Evolutionary conservation across 2,797 vertebrate species (phyloP).

Genomic region (Epinephelus awoara): DNA sequence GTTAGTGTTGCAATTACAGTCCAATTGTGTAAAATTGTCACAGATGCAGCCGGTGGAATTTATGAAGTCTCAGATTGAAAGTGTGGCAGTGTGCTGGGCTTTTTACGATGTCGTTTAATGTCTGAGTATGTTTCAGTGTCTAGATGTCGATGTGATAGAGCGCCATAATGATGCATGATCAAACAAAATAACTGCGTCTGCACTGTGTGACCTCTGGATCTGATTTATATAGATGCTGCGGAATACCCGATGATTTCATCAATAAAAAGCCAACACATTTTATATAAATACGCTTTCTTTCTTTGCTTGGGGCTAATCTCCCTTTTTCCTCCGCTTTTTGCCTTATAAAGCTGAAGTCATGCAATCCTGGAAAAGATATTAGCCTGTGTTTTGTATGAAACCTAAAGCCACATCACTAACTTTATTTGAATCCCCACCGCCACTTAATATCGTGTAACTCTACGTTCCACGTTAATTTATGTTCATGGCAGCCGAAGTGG

Average conservation of each 20-base stretch:
- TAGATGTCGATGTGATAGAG: conserved; percentile 44
- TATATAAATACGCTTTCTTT: conserved; percentile 34
- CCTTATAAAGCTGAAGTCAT: conserved; percentile 63
- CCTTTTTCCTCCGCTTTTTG: conserved; percentile 33
- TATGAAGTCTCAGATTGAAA: conserved; percentile 46
- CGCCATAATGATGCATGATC: conserved; percentile 10
- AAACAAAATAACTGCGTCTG: conserved; percentile 16
- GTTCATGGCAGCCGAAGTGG: conserved; percentile 38
- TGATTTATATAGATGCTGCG: conserved; percentile 31
- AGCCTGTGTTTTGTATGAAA: conserved; percentile 68
- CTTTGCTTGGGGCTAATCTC: conserved; percentile 39
- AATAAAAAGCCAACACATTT: conserved; percentile 40
- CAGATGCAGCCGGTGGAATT: conserved; percentile 52
- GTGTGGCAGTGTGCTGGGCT: conserved; percentile 15
- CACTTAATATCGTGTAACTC: conserved; percentile 51
- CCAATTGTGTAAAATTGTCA: conserved; percentile 62
- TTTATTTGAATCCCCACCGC: conserved; percentile 50
- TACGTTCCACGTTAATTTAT: conserved; percentile 47
- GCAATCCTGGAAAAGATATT: conserved; percentile 70
- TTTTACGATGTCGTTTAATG: conserved; percentile 47
- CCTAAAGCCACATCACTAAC: conserved; percentile 64
- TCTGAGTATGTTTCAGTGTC: conserved; percentile 48
- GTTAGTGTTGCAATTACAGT: conserved; percentile 65
- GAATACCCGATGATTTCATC: conserved; percentile 46
- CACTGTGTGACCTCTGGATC: conserved; percentile 25